Evolutionary conservation across 2,797 vertebrate genomes (phyloP), one percentile per base, ranked within the genome.

Genomic region (Siniperca scherzeri): DNA sequence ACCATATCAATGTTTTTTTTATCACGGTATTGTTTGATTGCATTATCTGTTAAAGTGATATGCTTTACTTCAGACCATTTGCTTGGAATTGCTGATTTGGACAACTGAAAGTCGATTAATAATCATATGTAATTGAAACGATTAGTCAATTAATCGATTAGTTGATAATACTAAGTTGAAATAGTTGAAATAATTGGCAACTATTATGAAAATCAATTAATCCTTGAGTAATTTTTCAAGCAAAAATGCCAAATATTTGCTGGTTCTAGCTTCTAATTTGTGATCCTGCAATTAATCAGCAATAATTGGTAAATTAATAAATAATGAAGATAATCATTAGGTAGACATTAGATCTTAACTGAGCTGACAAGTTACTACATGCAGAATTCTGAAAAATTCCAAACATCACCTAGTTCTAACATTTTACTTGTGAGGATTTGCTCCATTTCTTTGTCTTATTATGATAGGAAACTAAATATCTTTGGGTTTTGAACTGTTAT

Each of bases 1-100:
- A 30, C 8, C 6, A 30, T 62, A 50, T 22, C 13, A 12, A 30
- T 55, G n/a, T 19, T 22, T 40, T 70, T 72, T 80, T 78, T 50
- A 14, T 69, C 22, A 33, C 8, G 5, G 17, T 36, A 6, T 48
- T 70, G 36, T 64, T 74, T 12, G 12, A 14, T 57, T 9, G 17
- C 16, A 33, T 42, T 44, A 7, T 62, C 3, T 27, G 36, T 70
- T 21, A 13, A 48, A 12, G 59, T n/a, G 13, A 17, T 11, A 3
- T 21, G n/a, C 36, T 50, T 73, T 52, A 25, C 6, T 13, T 52
- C 12, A 25, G 53, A 13, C 14, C 13, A 38, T 50, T 64, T 40
- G 52, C 55, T 44, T 57, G 13, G 5, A 75, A 16, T 44, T 4
- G 3, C 3, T 13, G 0, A 73, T 38, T 25, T 48, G 8, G 19